Conservation (phyloP, 1,140 invertebrate genomes). For the Cotesia chilonis region DNA sequence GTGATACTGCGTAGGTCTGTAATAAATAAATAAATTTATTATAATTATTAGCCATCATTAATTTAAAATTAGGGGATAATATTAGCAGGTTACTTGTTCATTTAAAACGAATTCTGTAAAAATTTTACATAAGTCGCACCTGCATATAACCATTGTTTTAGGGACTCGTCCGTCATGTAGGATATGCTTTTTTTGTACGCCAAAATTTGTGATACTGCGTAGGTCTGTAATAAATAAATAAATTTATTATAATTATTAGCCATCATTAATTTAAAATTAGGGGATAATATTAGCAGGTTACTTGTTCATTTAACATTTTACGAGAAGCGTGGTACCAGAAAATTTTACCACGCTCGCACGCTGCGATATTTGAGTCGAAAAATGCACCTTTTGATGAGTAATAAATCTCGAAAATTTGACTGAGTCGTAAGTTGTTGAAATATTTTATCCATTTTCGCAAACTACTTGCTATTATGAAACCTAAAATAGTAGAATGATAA, state of each 20-base stretch:
- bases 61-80: too few species aligned
- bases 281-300: slow-evolving; percentile 32
- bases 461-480: slow-evolving; percentile 70
- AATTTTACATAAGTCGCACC: slow-evolving; percentile 43
- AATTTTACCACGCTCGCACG: slow-evolving; percentile 67
- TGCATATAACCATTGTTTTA: slow-evolving; percentile 44
- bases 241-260: too few species aligned
- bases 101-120: too few species aligned
- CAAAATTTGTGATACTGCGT: slow-evolving; percentile 48
- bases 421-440: slow-evolving; percentile 67
- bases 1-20: slow-evolving; percentile 48
- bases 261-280: too few species aligned
- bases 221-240: slow-evolving; percentile 39
- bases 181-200: slow-evolving; percentile 45
- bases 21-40: too few species aligned
- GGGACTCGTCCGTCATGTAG: slow-evolving; percentile 44
- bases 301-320: slow-evolving; percentile 52
- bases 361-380: slow-evolving; percentile 66
- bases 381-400: slow-evolving; percentile 72
- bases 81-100: too few species aligned
- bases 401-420: slow-evolving; percentile 76
- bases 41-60: too few species aligned
- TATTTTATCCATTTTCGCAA: slow-evolving; percentile 65
- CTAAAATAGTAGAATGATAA: slow-evolving; percentile 50
- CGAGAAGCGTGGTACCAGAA: slow-evolving; percentile 53